A percentile compares a stretch with the other conserved stretches of the same genome.
phyloP scores from a whole-genome alignment of 2,888 invertebrate genomes.

The Eugnorisma glareosa region DNA sequence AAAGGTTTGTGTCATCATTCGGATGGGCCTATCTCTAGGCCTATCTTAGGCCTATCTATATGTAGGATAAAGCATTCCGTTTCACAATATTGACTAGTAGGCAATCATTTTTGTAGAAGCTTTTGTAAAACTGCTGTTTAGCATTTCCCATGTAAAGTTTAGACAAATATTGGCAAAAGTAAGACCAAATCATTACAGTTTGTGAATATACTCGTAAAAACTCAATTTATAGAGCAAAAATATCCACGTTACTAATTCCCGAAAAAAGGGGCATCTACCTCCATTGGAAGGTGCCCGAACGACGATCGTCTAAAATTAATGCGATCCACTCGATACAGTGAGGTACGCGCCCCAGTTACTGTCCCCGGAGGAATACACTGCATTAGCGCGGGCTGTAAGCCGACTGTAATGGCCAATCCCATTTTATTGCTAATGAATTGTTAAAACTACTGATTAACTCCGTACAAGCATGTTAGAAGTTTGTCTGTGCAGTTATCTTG shows the following conservation, averaged over 20 bases:
- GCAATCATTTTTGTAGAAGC: neutral
- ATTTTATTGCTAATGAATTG: conserved; percentile 58
- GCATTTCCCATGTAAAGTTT: neutral
- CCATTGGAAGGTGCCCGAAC: conserved; percentile 14
- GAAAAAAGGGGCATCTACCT: conserved; percentile 24
- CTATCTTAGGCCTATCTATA: neutral
- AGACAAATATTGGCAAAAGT: neutral
- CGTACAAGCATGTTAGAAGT: conserved; percentile 12
- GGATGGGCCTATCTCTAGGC: neutral
- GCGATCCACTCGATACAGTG: conserved; percentile 20
- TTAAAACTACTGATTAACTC: conserved; percentile 54
- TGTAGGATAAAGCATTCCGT: neutral
- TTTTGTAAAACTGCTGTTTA: neutral
- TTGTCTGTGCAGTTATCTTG: conserved; percentile 26
- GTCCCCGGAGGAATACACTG: conserved; percentile 36
- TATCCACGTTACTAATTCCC: neutral
- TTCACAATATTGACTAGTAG: neutral
- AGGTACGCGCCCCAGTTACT: conserved; percentile 31
- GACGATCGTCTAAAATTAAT: conserved; percentile 41
- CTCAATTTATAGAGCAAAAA: conserved; percentile 13
- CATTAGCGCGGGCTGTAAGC: conserved; percentile 49
- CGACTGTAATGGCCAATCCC: conserved; percentile 38
- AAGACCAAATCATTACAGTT: neutral
- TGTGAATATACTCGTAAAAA: neutral
- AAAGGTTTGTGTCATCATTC: neutral